Conservation (phyloP, 2,113 vertebrate species). For the Burhinus bistriatus region DNA sequence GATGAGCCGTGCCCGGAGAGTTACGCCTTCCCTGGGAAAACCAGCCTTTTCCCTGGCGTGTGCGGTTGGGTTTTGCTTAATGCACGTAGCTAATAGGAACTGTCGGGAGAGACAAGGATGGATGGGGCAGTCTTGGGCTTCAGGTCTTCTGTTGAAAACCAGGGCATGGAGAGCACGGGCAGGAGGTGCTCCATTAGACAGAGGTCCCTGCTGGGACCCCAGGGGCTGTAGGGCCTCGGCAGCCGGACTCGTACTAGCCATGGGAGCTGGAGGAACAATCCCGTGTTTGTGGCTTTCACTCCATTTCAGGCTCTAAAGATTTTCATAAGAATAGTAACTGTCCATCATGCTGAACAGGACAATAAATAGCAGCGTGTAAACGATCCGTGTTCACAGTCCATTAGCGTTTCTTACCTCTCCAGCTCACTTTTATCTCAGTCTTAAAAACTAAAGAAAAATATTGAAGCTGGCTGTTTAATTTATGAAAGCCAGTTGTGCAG, state of each 20-base stretch:
- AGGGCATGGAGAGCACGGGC: too few relatives aligned
- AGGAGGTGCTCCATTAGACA: neutral
- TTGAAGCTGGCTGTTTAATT: neutral
- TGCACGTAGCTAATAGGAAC: neutral
- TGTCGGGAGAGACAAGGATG: neutral
- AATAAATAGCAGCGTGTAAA: neutral
- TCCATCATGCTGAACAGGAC: neutral
- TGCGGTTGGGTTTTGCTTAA: neutral
- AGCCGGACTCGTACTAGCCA: rapidly evolving
- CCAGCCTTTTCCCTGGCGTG: neutral
- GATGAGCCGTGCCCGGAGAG: neutral
- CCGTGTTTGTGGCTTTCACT: neutral
- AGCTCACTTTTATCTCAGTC: neutral
- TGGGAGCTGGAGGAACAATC: neutral
- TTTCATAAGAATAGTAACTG: neutral
- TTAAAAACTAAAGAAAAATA: neutral
- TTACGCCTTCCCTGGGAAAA: neutral
- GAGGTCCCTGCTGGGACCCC: neutral
- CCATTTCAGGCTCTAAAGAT: neutral
- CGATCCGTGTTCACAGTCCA: neutral
- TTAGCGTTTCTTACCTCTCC: neutral
- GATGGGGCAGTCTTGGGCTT: neutral
- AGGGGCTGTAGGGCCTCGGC: neutral
- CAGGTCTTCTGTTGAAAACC: neutral
- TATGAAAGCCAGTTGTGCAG: neutral